These are phyloP conservation scores for Leptogaster cylindrica DNA, from an alignment of 2,888 invertebrate species.

Conservation along the genomic window DNA sequence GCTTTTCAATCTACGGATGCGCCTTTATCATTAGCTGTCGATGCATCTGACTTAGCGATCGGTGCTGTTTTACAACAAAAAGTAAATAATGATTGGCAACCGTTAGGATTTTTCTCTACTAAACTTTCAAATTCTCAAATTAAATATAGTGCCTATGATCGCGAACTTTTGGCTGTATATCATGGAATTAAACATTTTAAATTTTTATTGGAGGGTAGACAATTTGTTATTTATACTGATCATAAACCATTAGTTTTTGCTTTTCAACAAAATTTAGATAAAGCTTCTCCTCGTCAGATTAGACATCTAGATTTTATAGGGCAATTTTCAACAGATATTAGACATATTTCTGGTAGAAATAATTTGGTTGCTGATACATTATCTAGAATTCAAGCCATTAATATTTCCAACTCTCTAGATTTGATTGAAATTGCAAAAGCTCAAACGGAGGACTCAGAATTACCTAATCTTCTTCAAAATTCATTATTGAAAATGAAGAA, in stretches of 20 bases:
- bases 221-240: background rate
- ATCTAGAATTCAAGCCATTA: background rate
- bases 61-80: background rate
- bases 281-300: background rate
- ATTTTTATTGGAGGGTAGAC: background rate
- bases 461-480: background rate
- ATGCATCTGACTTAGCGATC: background rate
- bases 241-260: background rate
- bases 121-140: background rate
- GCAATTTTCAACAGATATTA: conserved; percentile 7
- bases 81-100: background rate
- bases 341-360: background rate
- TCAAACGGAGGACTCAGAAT: background rate
- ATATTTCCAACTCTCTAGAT: too few relatives aligned
- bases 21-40: background rate
- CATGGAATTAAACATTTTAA: background rate
- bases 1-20: conserved; percentile 44
- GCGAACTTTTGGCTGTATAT: background rate
- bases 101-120: background rate
- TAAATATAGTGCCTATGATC: background rate
- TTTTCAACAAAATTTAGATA: background rate
- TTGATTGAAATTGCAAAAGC: background rate
- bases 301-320: conserved; percentile 8
- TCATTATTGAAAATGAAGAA: background rate
- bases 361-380: background rate